phyloP scores from a whole-genome alignment of 2,888 invertebrate genomes.

The Eueremaeus valkanovi region DNA sequence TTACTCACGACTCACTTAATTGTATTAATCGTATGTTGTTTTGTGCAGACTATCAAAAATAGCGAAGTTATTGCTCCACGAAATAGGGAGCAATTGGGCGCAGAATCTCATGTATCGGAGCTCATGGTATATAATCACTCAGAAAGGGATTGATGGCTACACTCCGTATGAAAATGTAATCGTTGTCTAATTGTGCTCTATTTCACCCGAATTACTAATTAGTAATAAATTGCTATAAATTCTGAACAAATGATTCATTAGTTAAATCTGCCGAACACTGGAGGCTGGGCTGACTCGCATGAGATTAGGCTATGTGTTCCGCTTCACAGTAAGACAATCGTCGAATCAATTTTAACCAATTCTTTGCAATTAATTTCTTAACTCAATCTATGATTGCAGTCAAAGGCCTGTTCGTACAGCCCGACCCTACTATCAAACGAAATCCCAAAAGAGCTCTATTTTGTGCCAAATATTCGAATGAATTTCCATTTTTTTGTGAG shows the following conservation, averaged over 20 bases:
- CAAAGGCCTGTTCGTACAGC: constrained; percentile 10
- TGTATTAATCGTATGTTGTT: constrained; percentile 45
- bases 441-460: constrained; percentile 10
- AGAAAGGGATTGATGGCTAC: constrained; percentile 57
- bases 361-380: not conserved
- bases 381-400: no score
- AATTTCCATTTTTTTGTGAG: constrained; percentile 21
- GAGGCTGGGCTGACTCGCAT: constrained; percentile 47
- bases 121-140: constrained; percentile 58
- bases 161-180: constrained; percentile 53
- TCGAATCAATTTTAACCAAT: not conserved
- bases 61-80: constrained; percentile 56
- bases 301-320: constrained; percentile 56
- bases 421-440: not conserved
- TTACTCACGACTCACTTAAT: not conserved
- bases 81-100: constrained; percentile 58
- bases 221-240: no score
- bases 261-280: constrained; percentile 49
- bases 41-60: constrained; percentile 53
- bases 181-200: not conserved
- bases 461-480: constrained; percentile 9
- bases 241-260: no score
- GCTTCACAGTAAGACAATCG: constrained; percentile 49
- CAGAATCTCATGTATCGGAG: constrained; percentile 59
- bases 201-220: no score